A percentile compares a stretch with the other conserved stretches of the same genome.
Evolutionary conservation across 2,888 invertebrate genomes (phyloP).

Genomic region (Stenotaenia linearis): DNA sequence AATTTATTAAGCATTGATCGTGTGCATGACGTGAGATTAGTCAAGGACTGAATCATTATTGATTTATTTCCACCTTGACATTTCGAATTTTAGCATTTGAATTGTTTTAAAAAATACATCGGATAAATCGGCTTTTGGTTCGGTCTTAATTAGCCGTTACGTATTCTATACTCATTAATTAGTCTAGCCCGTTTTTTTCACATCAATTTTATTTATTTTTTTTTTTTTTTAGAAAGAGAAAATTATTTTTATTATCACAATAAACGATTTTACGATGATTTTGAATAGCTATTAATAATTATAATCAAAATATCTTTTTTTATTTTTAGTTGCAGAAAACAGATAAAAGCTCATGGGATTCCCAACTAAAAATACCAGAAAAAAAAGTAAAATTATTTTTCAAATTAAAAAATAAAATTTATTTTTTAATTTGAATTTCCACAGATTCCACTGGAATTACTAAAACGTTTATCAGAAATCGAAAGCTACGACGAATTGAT

Average conservation of each 20-base stretch:
- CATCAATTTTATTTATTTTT: no score
- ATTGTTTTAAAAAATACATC: no score
- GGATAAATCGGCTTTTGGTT: no score
- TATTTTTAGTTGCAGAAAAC: neutral
- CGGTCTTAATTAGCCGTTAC: no score
- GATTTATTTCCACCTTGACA: slow-evolving; percentile 21
- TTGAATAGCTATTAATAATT: no score
- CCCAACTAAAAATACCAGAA: neutral
- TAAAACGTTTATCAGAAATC: slow-evolving; percentile 34
- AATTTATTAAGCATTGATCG: neutral
- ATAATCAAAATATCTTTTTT: no score
- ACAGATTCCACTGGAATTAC: slow-evolving; percentile 33
- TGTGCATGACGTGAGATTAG: neutral
- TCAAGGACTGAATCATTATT: slow-evolving; percentile 16
- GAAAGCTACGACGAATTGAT: slow-evolving; percentile 33
- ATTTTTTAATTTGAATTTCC: neutral
- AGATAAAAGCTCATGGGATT: neutral
- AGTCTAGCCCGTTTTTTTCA: no score
- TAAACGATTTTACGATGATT: no score
- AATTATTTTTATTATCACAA: no score
- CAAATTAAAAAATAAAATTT: no score
- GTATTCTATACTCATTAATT: no score
- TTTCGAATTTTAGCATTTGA: neutral
- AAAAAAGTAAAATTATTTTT: neutral
- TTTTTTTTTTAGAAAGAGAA: no score